Conservation (phyloP, 1,140 invertebrate genomes). For the Hestina assimilis region DNA sequence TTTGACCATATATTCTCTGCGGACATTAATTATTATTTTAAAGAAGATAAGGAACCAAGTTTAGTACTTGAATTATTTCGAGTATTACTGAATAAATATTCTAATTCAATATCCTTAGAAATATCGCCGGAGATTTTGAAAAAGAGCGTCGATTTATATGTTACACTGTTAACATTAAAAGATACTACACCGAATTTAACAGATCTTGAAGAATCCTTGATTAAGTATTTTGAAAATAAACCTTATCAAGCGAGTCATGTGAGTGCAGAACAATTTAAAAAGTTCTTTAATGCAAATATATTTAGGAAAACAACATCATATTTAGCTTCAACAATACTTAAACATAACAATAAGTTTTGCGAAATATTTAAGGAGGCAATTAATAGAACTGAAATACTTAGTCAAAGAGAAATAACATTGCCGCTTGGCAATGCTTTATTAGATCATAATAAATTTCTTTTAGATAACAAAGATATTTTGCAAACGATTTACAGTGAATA, state of each 20-base stretch:
- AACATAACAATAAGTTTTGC: constrained; percentile 69
- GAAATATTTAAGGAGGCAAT: constrained; percentile 70
- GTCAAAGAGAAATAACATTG: constrained; percentile 80
- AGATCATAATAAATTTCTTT: constrained; percentile 53
- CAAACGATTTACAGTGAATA: constrained; percentile 78
- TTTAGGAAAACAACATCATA: constrained; percentile 75
- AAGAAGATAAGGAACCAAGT: constrained; percentile 69
- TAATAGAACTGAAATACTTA: constrained; percentile 56
- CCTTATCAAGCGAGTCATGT: constrained; percentile 78
- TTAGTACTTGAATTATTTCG: constrained; percentile 60
- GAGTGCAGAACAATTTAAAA: constrained; percentile 71
- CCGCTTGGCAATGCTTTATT: constrained; percentile 77
- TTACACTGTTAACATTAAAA: constrained; percentile 50
- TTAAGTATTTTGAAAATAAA: constrained; percentile 79
- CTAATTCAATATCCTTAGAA: constrained; percentile 44
- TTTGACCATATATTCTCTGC: constrained; percentile 56
- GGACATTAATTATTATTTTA: constrained; percentile 48
- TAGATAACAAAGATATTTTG: constrained; percentile 64
- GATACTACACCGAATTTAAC: constrained; percentile 69
- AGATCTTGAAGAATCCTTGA: constrained; percentile 76
- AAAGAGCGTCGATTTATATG: constrained; percentile 58
- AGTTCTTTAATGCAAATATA: constrained; percentile 64
- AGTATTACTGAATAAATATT: constrained; percentile 59
- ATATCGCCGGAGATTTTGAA: constrained; percentile 46
- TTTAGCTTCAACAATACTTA: constrained; percentile 74